These are phyloP conservation scores for Nyctibius bracteatus DNA, from an alignment of 2,113 vertebrate species.

Conservation along the genomic window DNA sequence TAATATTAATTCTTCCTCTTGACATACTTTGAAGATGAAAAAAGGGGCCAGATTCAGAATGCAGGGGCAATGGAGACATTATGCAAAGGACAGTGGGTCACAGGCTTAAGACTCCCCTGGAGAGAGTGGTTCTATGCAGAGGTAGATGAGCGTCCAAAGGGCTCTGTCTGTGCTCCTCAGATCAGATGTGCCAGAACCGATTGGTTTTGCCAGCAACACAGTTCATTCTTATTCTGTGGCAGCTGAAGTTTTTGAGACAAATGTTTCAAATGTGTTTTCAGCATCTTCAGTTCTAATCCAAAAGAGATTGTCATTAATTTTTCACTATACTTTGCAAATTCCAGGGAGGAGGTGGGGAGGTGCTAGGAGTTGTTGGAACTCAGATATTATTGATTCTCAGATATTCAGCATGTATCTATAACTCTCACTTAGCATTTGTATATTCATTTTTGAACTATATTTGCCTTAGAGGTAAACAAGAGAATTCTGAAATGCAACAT, in stretches of 20 bases:
- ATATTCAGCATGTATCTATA: neutral
- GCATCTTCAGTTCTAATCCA: neutral
- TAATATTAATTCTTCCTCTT: neutral
- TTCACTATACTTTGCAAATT: neutral
- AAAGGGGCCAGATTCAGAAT: neutral
- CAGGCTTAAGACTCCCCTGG: neutral
- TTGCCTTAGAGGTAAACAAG: neutral
- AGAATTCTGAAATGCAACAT: neutral
- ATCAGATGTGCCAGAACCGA: neutral
- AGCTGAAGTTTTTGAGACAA: neutral
- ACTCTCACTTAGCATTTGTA: neutral
- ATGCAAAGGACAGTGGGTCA: neutral
- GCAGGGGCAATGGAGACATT: neutral
- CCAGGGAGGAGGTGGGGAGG: neutral
- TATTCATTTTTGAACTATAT: neutral
- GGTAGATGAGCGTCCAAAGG: neutral
- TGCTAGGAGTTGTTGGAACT: neutral
- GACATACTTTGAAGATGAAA: neutral
- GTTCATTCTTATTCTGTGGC: neutral
- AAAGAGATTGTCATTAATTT: neutral
- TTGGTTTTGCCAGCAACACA: neutral
- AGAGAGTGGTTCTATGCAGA: neutral
- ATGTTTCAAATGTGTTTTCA: neutral
- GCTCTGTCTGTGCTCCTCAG: neutral
- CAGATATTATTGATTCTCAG: neutral